These are phyloP conservation scores for Blastobasis lacticolella DNA, from an alignment of 2,888 invertebrate species.

Conservation along the genomic window DNA sequence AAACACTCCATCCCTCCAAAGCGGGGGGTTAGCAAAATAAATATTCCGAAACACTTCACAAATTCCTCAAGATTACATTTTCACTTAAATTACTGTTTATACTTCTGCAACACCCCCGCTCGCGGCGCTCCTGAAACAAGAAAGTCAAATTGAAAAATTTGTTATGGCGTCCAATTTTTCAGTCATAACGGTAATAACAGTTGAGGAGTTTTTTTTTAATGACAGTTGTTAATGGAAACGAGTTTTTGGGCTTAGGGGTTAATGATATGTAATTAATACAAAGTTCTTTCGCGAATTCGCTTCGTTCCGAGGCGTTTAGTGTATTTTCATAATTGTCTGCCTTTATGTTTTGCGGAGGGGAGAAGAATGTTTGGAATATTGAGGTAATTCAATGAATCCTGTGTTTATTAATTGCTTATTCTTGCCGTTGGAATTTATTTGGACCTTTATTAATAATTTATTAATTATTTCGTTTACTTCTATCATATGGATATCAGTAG, in stretches of 20 bases:
- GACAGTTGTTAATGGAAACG: neutral
- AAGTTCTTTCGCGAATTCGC: too few species aligned
- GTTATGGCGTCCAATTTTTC: constrained; percentile 3
- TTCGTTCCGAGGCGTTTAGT: too few species aligned
- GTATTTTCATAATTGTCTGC: too few species aligned
- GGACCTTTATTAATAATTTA: too few species aligned
- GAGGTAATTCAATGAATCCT: too few species aligned
- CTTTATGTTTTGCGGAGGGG: too few species aligned
- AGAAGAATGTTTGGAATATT: too few species aligned
- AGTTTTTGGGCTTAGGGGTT: neutral
- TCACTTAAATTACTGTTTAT: constrained; percentile 24
- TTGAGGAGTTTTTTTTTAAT: neutral
- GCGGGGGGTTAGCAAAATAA: constrained; percentile 20
- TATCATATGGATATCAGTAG: too few species aligned
- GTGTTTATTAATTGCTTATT: too few species aligned
- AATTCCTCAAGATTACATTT: constrained; percentile 34
- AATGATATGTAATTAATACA: neutral
- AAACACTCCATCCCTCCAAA: constrained; percentile 47
- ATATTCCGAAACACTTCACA: constrained; percentile 24
- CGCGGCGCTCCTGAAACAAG: constrained; percentile 21
- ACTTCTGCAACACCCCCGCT: constrained; percentile 11
- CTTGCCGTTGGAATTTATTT: too few species aligned
- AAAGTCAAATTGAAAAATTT: constrained; percentile 20
- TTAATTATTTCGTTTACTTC: too few species aligned
- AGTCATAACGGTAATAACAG: neutral